A percentile compares a stretch with the other conserved stretches of the same genome.
These are phyloP conservation scores for Drosophila cardini DNA, from an alignment of 1,140 invertebrate genomes.

Conservation along the genomic window DNA sequence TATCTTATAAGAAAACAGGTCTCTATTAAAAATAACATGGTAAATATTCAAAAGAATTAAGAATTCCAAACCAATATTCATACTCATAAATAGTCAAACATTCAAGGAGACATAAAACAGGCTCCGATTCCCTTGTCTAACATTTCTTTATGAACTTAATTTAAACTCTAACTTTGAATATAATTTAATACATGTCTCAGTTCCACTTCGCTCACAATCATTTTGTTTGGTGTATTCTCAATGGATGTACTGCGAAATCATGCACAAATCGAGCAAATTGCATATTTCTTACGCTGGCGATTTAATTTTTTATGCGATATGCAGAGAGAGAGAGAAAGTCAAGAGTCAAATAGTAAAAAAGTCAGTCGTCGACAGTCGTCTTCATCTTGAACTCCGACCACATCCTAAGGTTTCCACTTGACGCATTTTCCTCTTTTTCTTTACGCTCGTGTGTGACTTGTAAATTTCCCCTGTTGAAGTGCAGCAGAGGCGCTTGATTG, in stretches of 20 bases:
- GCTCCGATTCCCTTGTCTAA: neutral
- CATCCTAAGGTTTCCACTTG: conserved; percentile 25
- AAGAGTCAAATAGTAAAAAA: neutral
- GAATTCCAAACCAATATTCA: no score
- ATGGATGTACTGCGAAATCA: conserved; percentile 60
- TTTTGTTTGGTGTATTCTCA: conserved; percentile 30
- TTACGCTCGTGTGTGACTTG: conserved; percentile 65
- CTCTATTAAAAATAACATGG: no score
- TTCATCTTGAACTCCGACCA: conserved; percentile 42
- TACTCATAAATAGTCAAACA: no score
- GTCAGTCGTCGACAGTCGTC: conserved; percentile 3
- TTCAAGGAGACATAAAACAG: no score
- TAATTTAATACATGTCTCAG: neutral
- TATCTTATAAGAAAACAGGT: no score
- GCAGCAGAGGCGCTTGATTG: conserved; percentile 72
- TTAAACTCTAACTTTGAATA: neutral
- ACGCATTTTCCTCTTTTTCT: conserved; percentile 43
- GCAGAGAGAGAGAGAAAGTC: conserved; percentile 34
- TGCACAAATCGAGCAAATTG: conserved; percentile 73
- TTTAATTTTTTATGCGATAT: conserved; percentile 74
- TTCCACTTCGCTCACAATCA: neutral
- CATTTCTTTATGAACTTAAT: neutral
- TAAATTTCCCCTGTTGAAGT: conserved; percentile 77
- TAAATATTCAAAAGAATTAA: no score
- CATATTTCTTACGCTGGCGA: conserved; percentile 69